phyloP scores from a whole-genome alignment of 2,888 invertebrate genomes.

The Chymomyza procnemis region DNA sequence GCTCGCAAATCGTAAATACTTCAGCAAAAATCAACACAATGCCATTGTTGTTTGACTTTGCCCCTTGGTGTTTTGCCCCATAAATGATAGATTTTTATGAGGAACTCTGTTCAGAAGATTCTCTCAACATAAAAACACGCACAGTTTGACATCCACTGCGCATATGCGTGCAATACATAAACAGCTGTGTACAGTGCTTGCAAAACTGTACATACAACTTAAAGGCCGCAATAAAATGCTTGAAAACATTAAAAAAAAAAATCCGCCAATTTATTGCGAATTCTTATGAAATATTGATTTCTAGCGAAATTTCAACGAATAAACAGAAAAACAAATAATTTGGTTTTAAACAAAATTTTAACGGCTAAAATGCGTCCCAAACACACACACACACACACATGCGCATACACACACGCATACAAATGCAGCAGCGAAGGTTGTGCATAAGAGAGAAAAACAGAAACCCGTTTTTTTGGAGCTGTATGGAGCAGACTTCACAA shows the following conservation, averaged over 20 bases:
- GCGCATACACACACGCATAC: neutral
- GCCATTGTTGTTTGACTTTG: too few species aligned
- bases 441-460: neutral
- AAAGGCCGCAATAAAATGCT: neutral
- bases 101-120: too few species aligned
- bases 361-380: conserved; percentile 1
- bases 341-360: neutral
- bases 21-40: too few species aligned
- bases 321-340: neutral
- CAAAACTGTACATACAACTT: neutral
- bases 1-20: too few species aligned
- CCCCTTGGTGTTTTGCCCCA: neutral
- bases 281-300: neutral
- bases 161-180: neutral
- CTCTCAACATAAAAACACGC: too few species aligned
- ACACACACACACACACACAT: too few species aligned
- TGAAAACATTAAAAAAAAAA: neutral
- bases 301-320: neutral
- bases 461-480: conserved; percentile 5
- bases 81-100: too few species aligned
- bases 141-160: neutral
- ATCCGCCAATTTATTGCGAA: neutral
- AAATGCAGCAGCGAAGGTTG: neutral
- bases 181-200: neutral
- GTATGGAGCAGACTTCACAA: neutral